Percentiles rank a stretch among this genome's conserved stretches.
These are phyloP conservation scores for Atherix ibis DNA, from an alignment of 2,888 invertebrate genomes.

Conservation along the genomic window DNA sequence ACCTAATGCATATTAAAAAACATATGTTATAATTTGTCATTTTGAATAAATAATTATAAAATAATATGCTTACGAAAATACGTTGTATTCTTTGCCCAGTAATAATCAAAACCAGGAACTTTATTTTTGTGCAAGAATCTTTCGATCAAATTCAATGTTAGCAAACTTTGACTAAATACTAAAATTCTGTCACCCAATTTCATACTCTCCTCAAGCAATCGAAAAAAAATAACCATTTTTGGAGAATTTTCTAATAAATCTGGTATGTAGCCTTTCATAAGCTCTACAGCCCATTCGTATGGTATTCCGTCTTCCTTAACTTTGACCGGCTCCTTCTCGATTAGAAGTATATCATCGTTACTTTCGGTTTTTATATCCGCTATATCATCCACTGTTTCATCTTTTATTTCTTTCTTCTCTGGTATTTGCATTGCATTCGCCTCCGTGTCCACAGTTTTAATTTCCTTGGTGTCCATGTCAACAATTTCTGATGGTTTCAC, in stretches of 20 bases:
- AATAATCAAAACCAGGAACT: conserved; percentile 50
- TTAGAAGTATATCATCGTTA: conserved; percentile 6
- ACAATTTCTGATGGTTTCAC: conserved; percentile 27
- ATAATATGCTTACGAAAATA: conserved; percentile 66
- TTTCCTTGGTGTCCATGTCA: conserved; percentile 32
- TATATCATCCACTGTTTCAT: conserved; percentile 4
- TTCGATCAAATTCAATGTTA: conserved; percentile 90
- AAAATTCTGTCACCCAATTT: conserved; percentile 76
- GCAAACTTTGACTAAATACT: conserved; percentile 90
- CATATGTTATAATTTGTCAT: too few relatives aligned
- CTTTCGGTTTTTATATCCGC: conserved; percentile 13
- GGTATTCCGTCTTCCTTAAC: conserved; percentile 65
- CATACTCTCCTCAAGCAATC: conserved; percentile 78
- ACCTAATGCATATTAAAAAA: conserved; percentile 41
- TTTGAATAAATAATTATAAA: conserved; percentile 12
- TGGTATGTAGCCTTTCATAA: conserved; percentile 71
- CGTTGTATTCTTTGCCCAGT: conserved; percentile 73
- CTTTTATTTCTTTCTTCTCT: conserved; percentile 35
- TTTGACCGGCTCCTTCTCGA: conserved; percentile 29
- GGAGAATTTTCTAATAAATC: conserved; percentile 86
- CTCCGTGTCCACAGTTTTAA: conserved; percentile 29
- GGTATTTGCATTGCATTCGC: conserved; percentile 18
- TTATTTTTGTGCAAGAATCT: conserved; percentile 66
- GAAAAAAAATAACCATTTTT: conserved; percentile 88
- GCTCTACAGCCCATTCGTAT: conserved; percentile 75